Evolutionary conservation across 2,113 vertebrate genomes (phyloP).

Genomic region (Hylia prasina): DNA sequence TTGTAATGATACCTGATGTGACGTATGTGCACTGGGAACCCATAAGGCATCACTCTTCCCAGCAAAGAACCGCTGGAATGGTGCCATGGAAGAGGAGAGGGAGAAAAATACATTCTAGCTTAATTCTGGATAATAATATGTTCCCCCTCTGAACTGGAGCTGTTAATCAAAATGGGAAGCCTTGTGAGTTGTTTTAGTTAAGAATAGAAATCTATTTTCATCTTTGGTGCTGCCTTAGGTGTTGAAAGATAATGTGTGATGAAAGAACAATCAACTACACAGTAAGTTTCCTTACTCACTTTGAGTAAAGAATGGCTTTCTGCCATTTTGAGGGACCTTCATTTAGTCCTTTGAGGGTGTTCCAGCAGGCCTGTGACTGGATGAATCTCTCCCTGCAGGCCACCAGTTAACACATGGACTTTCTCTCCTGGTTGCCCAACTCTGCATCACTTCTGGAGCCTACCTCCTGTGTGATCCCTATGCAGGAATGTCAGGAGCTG

Average conservation of each 20-base stretch:
- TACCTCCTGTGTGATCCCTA: not conserved
- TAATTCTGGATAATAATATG: not conserved
- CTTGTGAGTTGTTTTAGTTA: not conserved
- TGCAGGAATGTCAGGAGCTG: not conserved
- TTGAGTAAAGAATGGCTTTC: not conserved
- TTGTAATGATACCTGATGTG: not conserved
- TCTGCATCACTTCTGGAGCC: not conserved
- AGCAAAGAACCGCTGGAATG: rapidly evolving
- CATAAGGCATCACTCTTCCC: not conserved
- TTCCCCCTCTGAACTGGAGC: not conserved
- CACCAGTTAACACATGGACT: not conserved
- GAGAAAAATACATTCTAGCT: not conserved
- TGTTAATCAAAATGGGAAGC: not conserved
- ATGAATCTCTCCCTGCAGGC: not conserved
- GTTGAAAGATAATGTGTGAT: not conserved
- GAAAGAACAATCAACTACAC: not conserved
- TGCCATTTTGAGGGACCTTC: not conserved
- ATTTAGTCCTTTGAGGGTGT: not conserved
- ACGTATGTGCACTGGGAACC: rapidly evolving
- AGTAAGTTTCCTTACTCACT: not conserved
- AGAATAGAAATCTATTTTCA: not conserved
- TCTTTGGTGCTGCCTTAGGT: not conserved
- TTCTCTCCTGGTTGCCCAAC: not conserved
- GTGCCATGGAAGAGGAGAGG: not conserved
- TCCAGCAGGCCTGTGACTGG: not conserved